Conservation (phyloP, 2,888 invertebrate genomes). For the Euplagia quadripunctaria region DNA sequence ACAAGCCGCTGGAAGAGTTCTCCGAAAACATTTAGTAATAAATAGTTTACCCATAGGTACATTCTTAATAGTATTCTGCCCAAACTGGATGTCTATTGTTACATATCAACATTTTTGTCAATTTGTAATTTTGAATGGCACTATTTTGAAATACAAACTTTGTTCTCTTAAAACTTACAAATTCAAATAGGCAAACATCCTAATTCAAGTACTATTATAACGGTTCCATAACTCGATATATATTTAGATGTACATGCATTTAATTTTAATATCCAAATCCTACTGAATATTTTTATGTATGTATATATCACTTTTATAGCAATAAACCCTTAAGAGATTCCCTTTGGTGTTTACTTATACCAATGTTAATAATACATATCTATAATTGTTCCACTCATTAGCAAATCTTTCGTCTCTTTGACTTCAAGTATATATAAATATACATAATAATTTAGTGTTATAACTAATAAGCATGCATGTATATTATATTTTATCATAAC, state of each 20-base stretch:
- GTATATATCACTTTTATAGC: constrained; percentile 9
- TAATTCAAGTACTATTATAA: constrained; percentile 10
- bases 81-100: background rate
- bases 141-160: background rate
- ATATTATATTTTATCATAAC: background rate
- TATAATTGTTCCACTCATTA: constrained; percentile 48
- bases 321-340: constrained; percentile 5
- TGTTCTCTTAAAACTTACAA: constrained; percentile 11
- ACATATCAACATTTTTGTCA: background rate
- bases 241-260: background rate
- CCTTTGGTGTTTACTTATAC: constrained; percentile 6
- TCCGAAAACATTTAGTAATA: too few species aligned
- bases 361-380: constrained; percentile 19
- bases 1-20: too few species aligned
- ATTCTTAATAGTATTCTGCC: too few species aligned
- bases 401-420: constrained; percentile 39
- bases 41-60: too few species aligned
- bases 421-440: constrained; percentile 22
- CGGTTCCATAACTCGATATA: constrained; percentile 16
- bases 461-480: constrained; percentile 5
- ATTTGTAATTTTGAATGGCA: background rate
- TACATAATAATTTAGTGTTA: constrained; percentile 6
- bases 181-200: constrained; percentile 25
- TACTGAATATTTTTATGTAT: background rate
- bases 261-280: background rate